phyloP scores from a whole-genome alignment of 2,113 vertebrate genomes.

The Leptocoma aspasia region DNA sequence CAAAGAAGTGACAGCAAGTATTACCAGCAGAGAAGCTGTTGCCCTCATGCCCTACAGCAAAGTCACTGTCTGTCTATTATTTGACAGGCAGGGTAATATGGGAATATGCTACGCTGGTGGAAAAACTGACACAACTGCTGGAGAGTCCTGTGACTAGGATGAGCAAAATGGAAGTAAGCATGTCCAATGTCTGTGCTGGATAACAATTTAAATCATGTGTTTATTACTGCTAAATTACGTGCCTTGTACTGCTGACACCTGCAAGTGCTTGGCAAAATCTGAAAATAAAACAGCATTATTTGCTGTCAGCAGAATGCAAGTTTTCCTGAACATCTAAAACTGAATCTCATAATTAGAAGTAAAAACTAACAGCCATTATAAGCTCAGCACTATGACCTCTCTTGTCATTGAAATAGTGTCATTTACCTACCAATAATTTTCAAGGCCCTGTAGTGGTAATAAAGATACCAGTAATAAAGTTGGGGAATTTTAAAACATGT shows the following conservation, averaged over 20 bases:
- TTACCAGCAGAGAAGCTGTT: conserved; percentile 50
- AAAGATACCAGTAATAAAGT: neutral
- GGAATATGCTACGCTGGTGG: neutral
- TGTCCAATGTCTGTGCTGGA: neutral
- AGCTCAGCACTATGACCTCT: neutral
- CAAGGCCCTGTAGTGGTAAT: neutral
- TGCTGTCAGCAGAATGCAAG: neutral
- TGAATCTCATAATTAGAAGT: neutral
- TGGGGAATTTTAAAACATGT: neutral
- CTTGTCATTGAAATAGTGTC: neutral
- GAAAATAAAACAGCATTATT: conserved; percentile 10
- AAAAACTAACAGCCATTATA: neutral
- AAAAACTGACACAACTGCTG: conserved; percentile 9
- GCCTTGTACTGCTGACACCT: neutral
- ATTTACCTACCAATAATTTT: neutral
- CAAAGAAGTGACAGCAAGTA: conserved; percentile 52
- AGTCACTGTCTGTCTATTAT: conserved; percentile 47
- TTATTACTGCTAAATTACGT: neutral
- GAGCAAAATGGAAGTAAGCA: neutral
- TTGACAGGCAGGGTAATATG: conserved; percentile 63
- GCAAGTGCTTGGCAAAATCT: neutral
- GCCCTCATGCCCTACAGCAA: conserved; percentile 42
- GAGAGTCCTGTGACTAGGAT: neutral
- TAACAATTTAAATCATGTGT: neutral
- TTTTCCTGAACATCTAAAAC: neutral